Base-by-base conservation (phyloP, 37 sponge, comb jelly and placozoan species). In the Oopsacas minuta region DNA sequence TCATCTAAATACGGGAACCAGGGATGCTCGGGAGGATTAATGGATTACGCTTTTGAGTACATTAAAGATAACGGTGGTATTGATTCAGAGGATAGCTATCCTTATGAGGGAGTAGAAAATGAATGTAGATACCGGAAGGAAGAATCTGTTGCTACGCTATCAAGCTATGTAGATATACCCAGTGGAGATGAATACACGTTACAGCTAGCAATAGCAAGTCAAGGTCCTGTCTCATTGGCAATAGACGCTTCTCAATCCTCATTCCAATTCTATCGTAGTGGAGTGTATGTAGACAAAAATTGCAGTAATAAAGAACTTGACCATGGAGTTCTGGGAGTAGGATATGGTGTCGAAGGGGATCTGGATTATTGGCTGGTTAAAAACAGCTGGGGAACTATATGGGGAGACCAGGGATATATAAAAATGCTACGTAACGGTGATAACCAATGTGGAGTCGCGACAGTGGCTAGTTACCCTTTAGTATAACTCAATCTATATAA, bases 251-350 rank as follows among this genome's bases (percentile, higher is more conserved):
- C 90, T 34, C 87, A 84, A 46, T 87, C 87, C 82, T 39, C 85
- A 32, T 93, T 93, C 87, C 93, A 92, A 87, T 92, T 92, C 89
- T 95, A 95, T 86, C 81, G 53, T 15, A 90, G 87, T 38, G 96
- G 96, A 52, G 92, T 96, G 69, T 93, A 88, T 53, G 83, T 84
- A 61, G 92, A 91, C 49, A 82, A 38, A 30, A 83, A 39, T 53
- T 96, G 96, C 88, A 93, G 92, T 83, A 81, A 86, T 15, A 87
- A 38, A 35, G 81, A 86, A n/a, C 89, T 96, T 36, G 91, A 96
- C 81, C 96, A 96, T 82, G 96, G 96, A 10, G 96, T 96, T 0
- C 87, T 96, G 81, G 92, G 88, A 32, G 92, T 91, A 7, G 96
- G 96, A 32, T 96, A 93, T 85, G 86, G 86, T 1, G 23, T 17